Base-by-base conservation (phyloP, 1,140 invertebrate species). In the Bombus haemorrhoidalis region DNA sequence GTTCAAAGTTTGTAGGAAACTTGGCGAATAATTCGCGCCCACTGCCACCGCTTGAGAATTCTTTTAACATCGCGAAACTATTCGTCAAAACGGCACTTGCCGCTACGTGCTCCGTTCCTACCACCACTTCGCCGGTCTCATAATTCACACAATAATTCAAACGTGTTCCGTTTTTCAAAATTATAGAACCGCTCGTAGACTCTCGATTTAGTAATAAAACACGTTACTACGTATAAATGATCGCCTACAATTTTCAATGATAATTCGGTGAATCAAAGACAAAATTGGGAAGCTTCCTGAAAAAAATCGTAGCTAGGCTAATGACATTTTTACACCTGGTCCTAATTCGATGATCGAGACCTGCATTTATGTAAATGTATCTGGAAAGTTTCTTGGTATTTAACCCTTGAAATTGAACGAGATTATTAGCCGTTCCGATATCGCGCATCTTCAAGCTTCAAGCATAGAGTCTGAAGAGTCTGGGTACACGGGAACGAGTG, bases 51-150 rank as follows among this genome's bases (percentile, higher is more conserved):
- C 9, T 10, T 22, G 32, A 10, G 6, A 37, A 75, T 75, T 75
- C 47, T 75, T 75, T 53, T 13, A 75, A 25, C 43, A 53, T 53
- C 47, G 47, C 43, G 43, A 57, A 75, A 75, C 73, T 57, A 75
- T 75, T 75, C 73, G 43, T 57, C 34, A 22, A 75, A 75, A 57
- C 73, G 13, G 3, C 10, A 34, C n/a, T 37, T 25, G 3, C 43
- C 10, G 9, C 73, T n/a, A 6, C 37, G 25, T n/a, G 69, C 12
- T 71, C 8, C 39, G 39, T 41, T 71, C 22, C 28, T 39, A n/a
- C 28, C 12, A n/a, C 28, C 12, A 10, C 9, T 3, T 6, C 22
- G 9, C 34, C 18, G 37, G n/a, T 39, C 18, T 5, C 25, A 28
- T 41, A 41, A 72, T 41, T 41, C 37, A 41, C 5, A 2, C 25